phyloP scores from a whole-genome alignment of 2,113 vertebrate species.

The Gallinago paraguaiae region DNA sequence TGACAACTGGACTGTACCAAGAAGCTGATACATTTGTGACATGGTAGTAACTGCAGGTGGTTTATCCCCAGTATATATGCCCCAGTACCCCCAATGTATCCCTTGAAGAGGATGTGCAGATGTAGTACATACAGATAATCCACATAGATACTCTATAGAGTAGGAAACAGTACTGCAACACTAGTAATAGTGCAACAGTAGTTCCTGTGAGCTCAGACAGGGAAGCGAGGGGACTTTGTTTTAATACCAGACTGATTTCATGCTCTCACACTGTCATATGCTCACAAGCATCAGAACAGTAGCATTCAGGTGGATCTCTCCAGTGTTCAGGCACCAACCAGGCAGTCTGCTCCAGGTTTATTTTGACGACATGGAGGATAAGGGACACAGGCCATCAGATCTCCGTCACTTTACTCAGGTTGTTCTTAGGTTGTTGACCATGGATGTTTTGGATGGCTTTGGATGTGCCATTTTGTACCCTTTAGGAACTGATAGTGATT shows the following conservation, averaged over 20 bases:
- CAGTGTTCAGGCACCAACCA: background rate
- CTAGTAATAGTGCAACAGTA: background rate
- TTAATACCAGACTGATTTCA: background rate
- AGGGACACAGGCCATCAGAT: background rate
- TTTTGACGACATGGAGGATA: background rate
- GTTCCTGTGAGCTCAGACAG: background rate
- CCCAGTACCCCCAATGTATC: no score
- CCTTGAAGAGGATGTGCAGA: background rate
- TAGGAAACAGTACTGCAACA: background rate
- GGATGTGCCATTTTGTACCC: background rate
- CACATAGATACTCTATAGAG: rapidly evolving
- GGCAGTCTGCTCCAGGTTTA: background rate
- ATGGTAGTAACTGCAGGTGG: background rate
- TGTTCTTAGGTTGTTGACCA: background rate
- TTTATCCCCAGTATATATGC: background rate
- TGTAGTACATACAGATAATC: background rate
- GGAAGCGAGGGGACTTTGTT: background rate
- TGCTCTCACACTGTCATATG: rapidly evolving
- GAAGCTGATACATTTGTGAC: background rate
- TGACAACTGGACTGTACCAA: background rate
- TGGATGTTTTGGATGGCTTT: background rate
- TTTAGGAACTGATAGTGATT: background rate
- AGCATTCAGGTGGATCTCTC: background rate
- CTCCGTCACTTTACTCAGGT: background rate
- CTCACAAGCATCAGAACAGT: background rate